Evolutionary conservation across 2,113 vertebrate species (phyloP).

Genomic region (Xiphorhynchus elegans): DNA sequence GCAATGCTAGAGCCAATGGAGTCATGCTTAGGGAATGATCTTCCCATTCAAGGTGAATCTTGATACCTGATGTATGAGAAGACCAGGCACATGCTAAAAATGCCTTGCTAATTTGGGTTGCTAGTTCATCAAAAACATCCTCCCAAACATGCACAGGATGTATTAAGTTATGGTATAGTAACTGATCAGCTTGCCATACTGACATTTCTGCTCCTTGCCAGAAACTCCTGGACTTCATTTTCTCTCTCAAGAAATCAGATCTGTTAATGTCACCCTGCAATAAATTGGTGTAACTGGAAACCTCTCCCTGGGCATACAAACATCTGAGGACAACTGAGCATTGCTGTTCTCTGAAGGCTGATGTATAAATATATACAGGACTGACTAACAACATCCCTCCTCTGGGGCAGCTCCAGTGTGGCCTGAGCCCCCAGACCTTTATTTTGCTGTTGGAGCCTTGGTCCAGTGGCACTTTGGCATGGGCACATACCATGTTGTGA

Average conservation of each 20-base stretch:
- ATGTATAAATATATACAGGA: conserved; percentile 38
- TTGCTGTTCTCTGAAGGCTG: conserved; percentile 37
- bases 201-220: conserved; percentile 70
- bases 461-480: neutral
- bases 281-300: conserved; percentile 69
- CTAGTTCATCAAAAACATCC: conserved; percentile 87
- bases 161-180: conserved; percentile 72
- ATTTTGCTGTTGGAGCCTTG: neutral
- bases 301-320: conserved; percentile 8
- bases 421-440: neutral
- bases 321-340: conserved; percentile 43
- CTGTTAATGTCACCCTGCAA: conserved; percentile 42
- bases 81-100: conserved; percentile 81
- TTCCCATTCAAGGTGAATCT: conserved; percentile 65
- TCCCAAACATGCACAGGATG: conserved; percentile 72
- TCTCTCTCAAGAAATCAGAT: conserved; percentile 65
- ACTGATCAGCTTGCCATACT: conserved; percentile 66
- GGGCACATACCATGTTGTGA: neutral
- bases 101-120: conserved; percentile 83
- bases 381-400: neutral
- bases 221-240: conserved; percentile 67
- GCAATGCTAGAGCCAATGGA: conserved; percentile 6
- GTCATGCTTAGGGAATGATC: conserved; percentile 55
- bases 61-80: conserved; percentile 67
- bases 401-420: neutral